These are phyloP conservation scores for Paratrypauchen microcephalus DNA, from an alignment of 2,797 vertebrate species.

Conservation along the genomic window DNA sequence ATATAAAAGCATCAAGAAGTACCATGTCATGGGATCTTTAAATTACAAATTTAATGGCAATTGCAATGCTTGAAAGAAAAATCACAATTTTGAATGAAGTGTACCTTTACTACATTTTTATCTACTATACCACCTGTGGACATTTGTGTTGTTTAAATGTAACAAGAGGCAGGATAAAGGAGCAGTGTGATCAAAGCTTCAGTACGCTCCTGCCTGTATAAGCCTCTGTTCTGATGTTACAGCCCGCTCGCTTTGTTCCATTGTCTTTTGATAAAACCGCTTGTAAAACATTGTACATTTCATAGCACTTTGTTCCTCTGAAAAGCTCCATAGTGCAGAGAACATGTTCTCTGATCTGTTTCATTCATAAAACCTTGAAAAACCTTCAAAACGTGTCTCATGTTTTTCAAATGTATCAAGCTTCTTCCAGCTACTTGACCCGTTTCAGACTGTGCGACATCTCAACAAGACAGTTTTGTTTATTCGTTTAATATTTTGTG, in stretches of 20 bases:
- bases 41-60: no score
- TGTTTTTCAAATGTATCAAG: background rate
- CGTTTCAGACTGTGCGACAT: background rate
- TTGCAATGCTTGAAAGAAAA: no score
- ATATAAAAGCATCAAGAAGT: no score
- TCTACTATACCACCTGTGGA: background rate
- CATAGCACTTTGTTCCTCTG: conserved; percentile 19
- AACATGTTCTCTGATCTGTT: conserved; percentile 24
- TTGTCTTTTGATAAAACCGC: conserved; percentile 12
- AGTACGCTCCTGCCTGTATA: background rate
- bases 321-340: conserved; percentile 29
- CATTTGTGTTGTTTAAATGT: background rate
- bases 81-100: no score
- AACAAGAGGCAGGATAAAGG: background rate
- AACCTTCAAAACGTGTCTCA: conserved; percentile 34
- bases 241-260: conserved; percentile 17
- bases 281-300: conserved; percentile 2
- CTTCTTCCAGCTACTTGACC: background rate
- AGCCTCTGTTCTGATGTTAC: conserved; percentile 11
- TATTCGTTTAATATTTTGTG: background rate
- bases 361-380: conserved; percentile 18
- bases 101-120: background rate
- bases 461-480: background rate
- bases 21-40: no score
- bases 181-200: background rate